Evolutionary conservation across 2,888 invertebrate genomes (phyloP).

Genomic region (Diabrotica balteata): DNA sequence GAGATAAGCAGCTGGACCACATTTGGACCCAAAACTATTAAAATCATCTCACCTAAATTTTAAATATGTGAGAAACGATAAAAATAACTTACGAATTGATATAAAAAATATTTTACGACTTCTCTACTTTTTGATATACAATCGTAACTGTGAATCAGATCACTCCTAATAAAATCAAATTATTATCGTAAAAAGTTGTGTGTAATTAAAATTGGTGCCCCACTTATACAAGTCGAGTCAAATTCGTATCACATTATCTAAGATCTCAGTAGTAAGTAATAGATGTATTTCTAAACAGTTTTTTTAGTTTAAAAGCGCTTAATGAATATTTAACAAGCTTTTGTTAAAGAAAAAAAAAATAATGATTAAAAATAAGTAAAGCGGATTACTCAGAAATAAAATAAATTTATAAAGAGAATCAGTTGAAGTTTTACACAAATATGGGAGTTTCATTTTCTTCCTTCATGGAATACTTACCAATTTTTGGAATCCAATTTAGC

Average conservation of each 20-base stretch:
- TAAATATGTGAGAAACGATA: constrained; percentile 13
- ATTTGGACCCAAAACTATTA: not conserved
- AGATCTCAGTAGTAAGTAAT: too few species aligned
- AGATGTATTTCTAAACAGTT: too few species aligned
- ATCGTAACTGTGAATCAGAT: constrained; percentile 21
- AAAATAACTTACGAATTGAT: constrained; percentile 8
- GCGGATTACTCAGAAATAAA: too few species aligned
- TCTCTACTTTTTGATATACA: constrained; percentile 17
- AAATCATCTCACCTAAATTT: constrained; percentile 3
- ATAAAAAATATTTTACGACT: constrained; percentile 18
- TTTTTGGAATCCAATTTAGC: too few species aligned
- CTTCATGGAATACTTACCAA: too few species aligned
- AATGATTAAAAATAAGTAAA: too few species aligned
- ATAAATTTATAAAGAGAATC: too few species aligned
- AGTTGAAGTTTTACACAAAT: too few species aligned
- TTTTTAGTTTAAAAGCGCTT: too few species aligned
- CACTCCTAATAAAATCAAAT: constrained; percentile 25
- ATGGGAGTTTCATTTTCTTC: too few species aligned
- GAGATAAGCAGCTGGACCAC: not conserved
- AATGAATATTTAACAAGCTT: too few species aligned
- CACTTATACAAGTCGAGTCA: constrained; percentile 14
- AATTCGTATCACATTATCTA: not conserved
- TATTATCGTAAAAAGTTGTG: constrained; percentile 17
- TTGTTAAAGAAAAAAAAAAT: too few species aligned
- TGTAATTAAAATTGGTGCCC: constrained; percentile 28